These are phyloP conservation scores for Ornithoptera priamus DNA, from an alignment of 2,888 invertebrate species.

Conservation along the genomic window DNA sequence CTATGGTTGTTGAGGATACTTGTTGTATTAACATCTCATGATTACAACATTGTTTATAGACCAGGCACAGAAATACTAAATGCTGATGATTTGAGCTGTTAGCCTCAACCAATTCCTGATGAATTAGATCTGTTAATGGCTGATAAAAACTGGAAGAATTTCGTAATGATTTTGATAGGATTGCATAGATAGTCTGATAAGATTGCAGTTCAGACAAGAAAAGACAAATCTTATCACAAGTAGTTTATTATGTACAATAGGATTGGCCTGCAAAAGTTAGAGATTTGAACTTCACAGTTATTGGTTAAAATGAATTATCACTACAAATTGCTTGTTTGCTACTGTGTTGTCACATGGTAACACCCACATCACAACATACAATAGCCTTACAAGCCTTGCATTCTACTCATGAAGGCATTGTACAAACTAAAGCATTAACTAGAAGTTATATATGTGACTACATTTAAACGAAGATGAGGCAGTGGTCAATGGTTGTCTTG, in stretches of 20 bases:
- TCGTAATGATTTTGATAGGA: constrained; percentile 23
- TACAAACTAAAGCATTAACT: background rate
- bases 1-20: constrained; percentile 35
- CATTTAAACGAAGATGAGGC: background rate
- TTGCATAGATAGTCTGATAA: constrained; percentile 13
- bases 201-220: constrained; percentile 26
- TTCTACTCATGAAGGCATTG: background rate
- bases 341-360: constrained; percentile 19
- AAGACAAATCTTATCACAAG: constrained; percentile 22
- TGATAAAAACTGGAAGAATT: constrained; percentile 29
- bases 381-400: background rate
- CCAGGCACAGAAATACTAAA: constrained; percentile 8
- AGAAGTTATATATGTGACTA: background rate
- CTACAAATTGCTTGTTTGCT: constrained; percentile 27
- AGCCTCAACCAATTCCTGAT: constrained; percentile 32
- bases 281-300: constrained; percentile 11
- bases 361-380: background rate
- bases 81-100: constrained; percentile 27
- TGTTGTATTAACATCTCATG: constrained; percentile 33
- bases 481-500: background rate
- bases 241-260: constrained; percentile 8
- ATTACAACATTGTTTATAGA: constrained; percentile 32
- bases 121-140: constrained; percentile 30
- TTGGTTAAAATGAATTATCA: constrained; percentile 27
- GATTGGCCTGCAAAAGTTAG: too few species aligned